Evolutionary conservation across 1,140 invertebrate genomes (phyloP).

Genomic region (Ganaspis sp.): DNA sequence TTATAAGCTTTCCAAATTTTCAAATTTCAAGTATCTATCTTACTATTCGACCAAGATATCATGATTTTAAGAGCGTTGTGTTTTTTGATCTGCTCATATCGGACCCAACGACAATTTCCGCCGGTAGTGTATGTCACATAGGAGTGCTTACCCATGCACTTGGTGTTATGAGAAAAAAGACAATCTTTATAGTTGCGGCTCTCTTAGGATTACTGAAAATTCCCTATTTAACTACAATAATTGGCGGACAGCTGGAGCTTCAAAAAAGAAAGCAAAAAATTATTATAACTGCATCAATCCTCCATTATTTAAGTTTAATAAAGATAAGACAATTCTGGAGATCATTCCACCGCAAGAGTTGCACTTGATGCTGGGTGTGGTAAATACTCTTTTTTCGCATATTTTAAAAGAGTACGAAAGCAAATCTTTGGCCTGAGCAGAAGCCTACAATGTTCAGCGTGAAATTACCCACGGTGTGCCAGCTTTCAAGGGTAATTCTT

Average conservation of each 20-base stretch:
- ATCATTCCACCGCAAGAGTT: constrained; percentile 41
- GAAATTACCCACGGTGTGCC: constrained; percentile 25
- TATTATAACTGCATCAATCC: constrained; percentile 39
- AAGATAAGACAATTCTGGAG: constrained; percentile 33
- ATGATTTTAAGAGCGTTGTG: too few relatives aligned
- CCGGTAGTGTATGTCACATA: constrained; percentile 45
- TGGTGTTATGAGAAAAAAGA: constrained; percentile 38
- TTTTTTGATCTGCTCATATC: too few relatives aligned
- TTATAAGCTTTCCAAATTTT: too few relatives aligned
- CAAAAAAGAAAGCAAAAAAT: constrained; percentile 33
- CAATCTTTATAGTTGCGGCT: constrained; percentile 15
- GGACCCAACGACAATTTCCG: too few relatives aligned
- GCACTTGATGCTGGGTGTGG: constrained; percentile 40
- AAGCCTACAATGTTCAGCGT: constrained; percentile 29
- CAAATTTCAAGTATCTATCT: too few relatives aligned
- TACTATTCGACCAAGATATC: too few relatives aligned
- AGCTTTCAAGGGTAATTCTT: constrained; percentile 36
- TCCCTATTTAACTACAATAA: constrained; percentile 31
- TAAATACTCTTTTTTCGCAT: constrained; percentile 33
- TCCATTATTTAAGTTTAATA: constrained; percentile 30
- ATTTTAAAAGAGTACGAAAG: constrained; percentile 33
- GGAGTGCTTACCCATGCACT: constrained; percentile 39
- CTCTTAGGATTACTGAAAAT: constrained; percentile 33
- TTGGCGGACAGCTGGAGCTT: constrained; percentile 31
- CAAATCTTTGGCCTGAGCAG: constrained; percentile 2